Evolutionary conservation across 2,113 vertebrate genomes (phyloP), one percentile per base, ranked within the genome.

Genomic region (Microcebus murinus): DNA sequence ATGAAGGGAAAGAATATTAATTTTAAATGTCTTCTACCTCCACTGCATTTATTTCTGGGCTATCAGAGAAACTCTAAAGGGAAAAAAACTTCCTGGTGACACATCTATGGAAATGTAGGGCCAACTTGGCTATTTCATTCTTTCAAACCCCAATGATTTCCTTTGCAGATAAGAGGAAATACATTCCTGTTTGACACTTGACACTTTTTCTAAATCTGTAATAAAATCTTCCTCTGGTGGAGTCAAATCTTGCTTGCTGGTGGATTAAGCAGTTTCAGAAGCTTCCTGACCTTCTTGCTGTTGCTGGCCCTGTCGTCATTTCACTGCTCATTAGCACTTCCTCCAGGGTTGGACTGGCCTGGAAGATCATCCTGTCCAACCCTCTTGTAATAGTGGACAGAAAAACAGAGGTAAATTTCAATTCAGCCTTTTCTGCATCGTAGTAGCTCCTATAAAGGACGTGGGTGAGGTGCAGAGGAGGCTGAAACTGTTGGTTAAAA

Each of bases 141-240:
- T 65, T 86, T 95, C 34, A 83, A 59, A 94, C 59, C 3, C 34
- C 70, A 68, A 3, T 31, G 85, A 91, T 97, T 80, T 95, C 84
- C 67, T 88, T 57, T 68, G 55, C 63, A 67, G 89, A 87, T 96
- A 96, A 97, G 74, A 12, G 39, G 70, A 96, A 96, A 83, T 61
- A 48, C 1, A 8, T 89, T 55, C 74, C 74, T 95, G 77, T 93
- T 90, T 82, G 93, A 86, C 91, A 87, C 67, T 94, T 97, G 88
- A 87, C 83, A 84, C 83, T 81, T 93, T 93, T 48, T 87, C 52
- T 76, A 90, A 93, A 91, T 68, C 52, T 34, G 55, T 73, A 87
- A 96, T 84, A 74, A 97, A 94, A 94, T 48, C 89, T 52, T 52
- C 73, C 36, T 91, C 74, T 39, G 8, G 83, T 45, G 67, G 55